Conservation (phyloP, 2,888 invertebrate species). For the Melipona bicolor region DNA sequence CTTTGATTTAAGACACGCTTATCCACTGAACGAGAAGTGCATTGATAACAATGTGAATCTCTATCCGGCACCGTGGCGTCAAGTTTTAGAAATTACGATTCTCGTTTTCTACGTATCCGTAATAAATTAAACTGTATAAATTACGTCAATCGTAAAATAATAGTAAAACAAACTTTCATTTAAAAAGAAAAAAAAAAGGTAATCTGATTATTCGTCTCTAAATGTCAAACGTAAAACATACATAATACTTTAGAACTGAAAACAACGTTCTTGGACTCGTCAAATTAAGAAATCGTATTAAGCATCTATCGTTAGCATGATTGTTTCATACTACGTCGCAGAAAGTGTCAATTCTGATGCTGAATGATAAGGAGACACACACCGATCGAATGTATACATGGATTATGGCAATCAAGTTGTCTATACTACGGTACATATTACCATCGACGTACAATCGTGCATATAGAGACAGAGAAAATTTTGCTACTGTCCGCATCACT, state of each 20-base stretch:
- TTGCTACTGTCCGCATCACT: not conserved
- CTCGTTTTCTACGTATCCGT: not conserved
- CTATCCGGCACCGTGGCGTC: not conserved
- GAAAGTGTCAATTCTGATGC: conserved; percentile 41
- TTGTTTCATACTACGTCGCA: conserved; percentile 13
- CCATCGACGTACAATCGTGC: conserved; percentile 37
- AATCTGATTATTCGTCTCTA: conserved; percentile 1
- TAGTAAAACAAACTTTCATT: conserved; percentile 25
- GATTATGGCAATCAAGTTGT: conserved; percentile 41
- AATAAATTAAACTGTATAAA: conserved; percentile 21
- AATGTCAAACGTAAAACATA: conserved; percentile 25
- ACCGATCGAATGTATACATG: conserved; percentile 46
- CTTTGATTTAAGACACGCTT: conserved; percentile 11
- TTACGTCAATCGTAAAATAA: conserved; percentile 30
- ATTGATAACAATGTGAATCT: not conserved
- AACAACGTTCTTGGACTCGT: not conserved
- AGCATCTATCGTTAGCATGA: not conserved
- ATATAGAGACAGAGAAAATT: conserved; percentile 20
- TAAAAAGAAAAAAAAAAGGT: conserved; percentile 2
- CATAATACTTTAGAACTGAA: not conserved
- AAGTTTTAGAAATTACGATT: conserved; percentile 2
- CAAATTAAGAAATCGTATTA: not conserved
- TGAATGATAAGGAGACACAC: conserved; percentile 40
- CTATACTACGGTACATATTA: conserved; percentile 25
- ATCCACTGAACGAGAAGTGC: not conserved